These are phyloP conservation scores for Plecotus auritus DNA, from an alignment of 2,113 vertebrate genomes.

Conservation along the genomic window DNA sequence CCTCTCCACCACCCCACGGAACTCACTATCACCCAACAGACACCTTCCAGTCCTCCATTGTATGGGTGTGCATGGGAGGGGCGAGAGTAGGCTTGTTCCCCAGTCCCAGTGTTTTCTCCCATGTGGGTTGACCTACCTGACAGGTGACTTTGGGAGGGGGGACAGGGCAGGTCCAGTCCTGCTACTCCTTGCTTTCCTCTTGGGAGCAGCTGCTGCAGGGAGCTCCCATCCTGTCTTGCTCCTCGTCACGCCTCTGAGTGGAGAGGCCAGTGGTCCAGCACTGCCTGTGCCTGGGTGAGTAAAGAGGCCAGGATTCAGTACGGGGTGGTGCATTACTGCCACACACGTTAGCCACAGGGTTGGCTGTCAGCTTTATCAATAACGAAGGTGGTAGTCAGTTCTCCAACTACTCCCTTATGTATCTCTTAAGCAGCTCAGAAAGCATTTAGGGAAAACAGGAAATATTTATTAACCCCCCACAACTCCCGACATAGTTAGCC, in stretches of 20 bases:
- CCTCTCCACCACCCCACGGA: not conserved
- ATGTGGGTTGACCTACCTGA: not conserved
- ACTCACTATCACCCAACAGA: rapidly evolving
- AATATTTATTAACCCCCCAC: not conserved
- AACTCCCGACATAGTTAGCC: not conserved
- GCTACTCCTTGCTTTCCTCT: not conserved
- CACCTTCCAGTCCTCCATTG: not conserved
- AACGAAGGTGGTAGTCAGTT: not conserved
- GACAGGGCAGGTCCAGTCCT: not conserved
- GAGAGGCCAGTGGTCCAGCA: not conserved
- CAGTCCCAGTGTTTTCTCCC: not conserved
- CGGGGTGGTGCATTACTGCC: too few species aligned
- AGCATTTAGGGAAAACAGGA: not conserved
- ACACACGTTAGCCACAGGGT: too few species aligned
- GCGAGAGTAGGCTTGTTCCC: too few species aligned
- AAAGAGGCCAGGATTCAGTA: not conserved
- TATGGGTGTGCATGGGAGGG: not conserved
- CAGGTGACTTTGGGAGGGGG: not conserved
- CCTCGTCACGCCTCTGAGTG: not conserved
- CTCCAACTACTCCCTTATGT: not conserved
- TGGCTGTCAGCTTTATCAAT: not conserved
- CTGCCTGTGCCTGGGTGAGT: not conserved
- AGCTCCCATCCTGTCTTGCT: not conserved
- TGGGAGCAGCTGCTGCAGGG: not conserved
- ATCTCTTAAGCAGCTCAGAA: not conserved